These are phyloP conservation scores for Astropecten irregularis DNA, from an alignment of 53 echinoderm and acorn worm species.

Conservation along the genomic window DNA sequence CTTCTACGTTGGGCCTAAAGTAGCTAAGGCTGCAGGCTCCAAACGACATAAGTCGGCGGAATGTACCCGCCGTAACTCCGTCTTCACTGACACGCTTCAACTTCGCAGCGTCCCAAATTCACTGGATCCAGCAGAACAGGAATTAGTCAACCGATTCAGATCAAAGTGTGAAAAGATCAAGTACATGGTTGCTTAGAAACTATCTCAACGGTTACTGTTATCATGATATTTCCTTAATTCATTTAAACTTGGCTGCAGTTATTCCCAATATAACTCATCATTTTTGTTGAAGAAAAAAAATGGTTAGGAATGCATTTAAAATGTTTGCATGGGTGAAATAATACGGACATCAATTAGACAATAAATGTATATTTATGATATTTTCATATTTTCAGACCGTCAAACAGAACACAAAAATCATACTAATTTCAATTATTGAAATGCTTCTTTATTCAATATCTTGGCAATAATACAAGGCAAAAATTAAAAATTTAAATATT, in stretches of 20 bases:
- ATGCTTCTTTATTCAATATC: neutral
- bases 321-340: too few relatives aligned
- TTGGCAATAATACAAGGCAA: neutral
- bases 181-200: conserved; percentile 59
- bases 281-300: too few relatives aligned
- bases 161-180: conserved; percentile 81
- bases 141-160: conserved; percentile 68
- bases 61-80: conserved; percentile 82
- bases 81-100: conserved; percentile 82
- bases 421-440: neutral
- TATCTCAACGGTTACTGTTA: too few relatives aligned
- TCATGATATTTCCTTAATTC: neutral
- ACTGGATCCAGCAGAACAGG: conserved; percentile 77
- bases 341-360: too few relatives aligned
- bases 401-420: too few relatives aligned
- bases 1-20: conserved; percentile 67
- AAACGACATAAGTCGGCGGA: conserved; percentile 73
- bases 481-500: neutral
- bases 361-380: too few relatives aligned
- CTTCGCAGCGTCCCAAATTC: conserved; percentile 62
- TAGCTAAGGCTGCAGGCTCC: conserved; percentile 67
- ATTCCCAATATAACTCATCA: neutral
- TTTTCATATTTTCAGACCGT: too few relatives aligned
- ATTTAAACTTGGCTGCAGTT: neutral
- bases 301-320: too few relatives aligned